Conservation (phyloP, 2,113 vertebrate genomes). For the Podilymbus podiceps region DNA sequence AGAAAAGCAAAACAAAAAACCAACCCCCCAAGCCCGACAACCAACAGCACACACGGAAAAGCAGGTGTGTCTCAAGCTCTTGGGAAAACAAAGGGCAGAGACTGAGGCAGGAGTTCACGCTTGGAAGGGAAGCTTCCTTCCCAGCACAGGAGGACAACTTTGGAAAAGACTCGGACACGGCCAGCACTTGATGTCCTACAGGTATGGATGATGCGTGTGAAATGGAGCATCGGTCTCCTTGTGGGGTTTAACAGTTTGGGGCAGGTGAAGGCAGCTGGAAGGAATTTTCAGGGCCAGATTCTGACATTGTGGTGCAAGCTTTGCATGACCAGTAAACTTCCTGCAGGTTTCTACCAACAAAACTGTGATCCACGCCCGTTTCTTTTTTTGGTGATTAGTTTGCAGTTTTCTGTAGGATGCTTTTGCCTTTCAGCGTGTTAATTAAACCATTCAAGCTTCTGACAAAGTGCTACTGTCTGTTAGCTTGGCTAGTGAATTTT, state of each 20-base stretch:
- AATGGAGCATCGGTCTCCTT: background rate
- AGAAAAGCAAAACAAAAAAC: background rate
- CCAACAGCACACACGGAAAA: background rate
- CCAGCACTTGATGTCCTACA: background rate
- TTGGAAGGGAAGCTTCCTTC: background rate
- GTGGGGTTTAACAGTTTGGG: background rate
- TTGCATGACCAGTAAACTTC: background rate
- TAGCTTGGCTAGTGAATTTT: background rate
- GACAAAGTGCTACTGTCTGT: background rate
- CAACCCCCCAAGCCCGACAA: background rate
- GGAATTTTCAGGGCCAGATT: background rate
- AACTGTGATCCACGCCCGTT: accelerated
- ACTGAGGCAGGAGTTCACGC: background rate
- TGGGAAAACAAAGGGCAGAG: conserved; percentile 2
- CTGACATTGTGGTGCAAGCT: background rate
- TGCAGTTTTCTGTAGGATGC: background rate
- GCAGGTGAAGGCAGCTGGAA: background rate
- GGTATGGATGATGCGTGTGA: background rate
- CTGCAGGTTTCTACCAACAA: background rate
- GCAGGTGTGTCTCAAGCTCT: conserved; percentile 1
- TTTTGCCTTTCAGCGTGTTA: background rate
- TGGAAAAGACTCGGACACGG: background rate
- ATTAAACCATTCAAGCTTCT: background rate
- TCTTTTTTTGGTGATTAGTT: background rate
- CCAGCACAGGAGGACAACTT: background rate